Percentiles rank a stretch among this genome's conserved stretches.
phyloP scores from a whole-genome alignment of 1,140 invertebrate species.

The Trinorchestia longiramus region DNA sequence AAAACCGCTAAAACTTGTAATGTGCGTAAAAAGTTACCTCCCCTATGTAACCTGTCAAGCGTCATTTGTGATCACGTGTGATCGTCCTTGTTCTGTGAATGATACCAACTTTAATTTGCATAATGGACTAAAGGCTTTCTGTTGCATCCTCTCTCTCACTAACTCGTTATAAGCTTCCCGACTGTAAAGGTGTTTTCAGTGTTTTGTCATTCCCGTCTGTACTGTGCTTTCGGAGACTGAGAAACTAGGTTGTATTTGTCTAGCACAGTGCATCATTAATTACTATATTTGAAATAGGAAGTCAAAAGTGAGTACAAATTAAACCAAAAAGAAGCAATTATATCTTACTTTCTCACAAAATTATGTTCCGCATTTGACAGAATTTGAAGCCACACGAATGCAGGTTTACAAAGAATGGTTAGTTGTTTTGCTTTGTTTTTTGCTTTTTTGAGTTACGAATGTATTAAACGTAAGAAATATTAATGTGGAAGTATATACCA shows the following conservation, averaged over 20 bases:
- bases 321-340: not conserved
- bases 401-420: too few relatives aligned
- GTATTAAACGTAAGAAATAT: too few relatives aligned
- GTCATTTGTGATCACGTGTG: not conserved
- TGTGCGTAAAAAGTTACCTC: not conserved
- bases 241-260: not conserved
- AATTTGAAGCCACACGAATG: too few relatives aligned
- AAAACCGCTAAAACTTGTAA: not conserved
- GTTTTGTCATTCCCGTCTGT: not conserved
- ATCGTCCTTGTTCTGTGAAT: not conserved
- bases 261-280: not conserved
- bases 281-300: too few relatives aligned
- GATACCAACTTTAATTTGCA: not conserved
- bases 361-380: not conserved
- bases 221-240: not conserved
- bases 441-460: too few relatives aligned
- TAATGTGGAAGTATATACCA: too few relatives aligned
- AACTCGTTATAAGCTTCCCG: not conserved
- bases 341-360: not conserved
- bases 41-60: not conserved
- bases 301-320: not conserved
- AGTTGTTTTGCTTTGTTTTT: too few relatives aligned
- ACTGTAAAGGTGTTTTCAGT: not conserved
- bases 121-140: not conserved
- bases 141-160: not conserved